Conservation (phyloP, 2,797 vertebrate species). For the Aulostomus chinensis region DNA sequence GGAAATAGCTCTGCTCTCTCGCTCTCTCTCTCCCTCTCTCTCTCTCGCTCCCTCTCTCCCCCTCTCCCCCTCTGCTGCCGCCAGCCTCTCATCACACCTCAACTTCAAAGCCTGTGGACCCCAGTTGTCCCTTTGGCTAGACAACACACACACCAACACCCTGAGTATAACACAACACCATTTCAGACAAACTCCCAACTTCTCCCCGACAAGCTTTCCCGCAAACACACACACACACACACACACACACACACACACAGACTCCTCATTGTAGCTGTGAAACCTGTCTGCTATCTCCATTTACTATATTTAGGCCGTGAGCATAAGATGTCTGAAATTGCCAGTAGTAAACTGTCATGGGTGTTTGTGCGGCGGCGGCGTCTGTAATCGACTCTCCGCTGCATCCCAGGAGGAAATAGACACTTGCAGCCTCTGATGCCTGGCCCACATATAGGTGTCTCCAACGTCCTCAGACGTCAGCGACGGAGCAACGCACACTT, state of each 20-base stretch:
- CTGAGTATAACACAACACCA: slow-evolving; percentile 31
- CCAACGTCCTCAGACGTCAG: slow-evolving; percentile 61
- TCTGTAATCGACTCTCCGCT: slow-evolving; percentile 75
- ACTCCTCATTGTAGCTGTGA: slow-evolving; percentile 50
- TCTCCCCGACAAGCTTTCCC: no score
- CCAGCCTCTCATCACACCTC: slow-evolving; percentile 74
- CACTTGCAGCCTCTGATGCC: slow-evolving; percentile 70
- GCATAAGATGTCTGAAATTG: slow-evolving; percentile 77
- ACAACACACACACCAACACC: slow-evolving; percentile 36
- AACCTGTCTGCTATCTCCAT: slow-evolving; percentile 75
- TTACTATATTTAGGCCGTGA: slow-evolving; percentile 78
- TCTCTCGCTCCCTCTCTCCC: no score
- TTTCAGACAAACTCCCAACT: slow-evolving; percentile 51
- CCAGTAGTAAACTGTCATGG: slow-evolving; percentile 77
- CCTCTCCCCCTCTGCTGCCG: slow-evolving; percentile 55
- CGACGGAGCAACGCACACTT: slow-evolving; percentile 36
- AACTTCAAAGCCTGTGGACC: slow-evolving; percentile 77
- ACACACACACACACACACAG: slow-evolving; percentile 13
- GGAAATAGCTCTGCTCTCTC: slow-evolving; percentile 57
- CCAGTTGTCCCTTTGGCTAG: slow-evolving; percentile 63
- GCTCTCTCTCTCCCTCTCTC: no score
- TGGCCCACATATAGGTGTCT: slow-evolving; percentile 75
- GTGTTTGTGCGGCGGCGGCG: slow-evolving; percentile 69
- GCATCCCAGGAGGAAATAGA: slow-evolving; percentile 73
- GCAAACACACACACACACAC: no score